Base-by-base conservation (phyloP, 1,140 invertebrate genomes). In the Drosophila obscura region DNA sequence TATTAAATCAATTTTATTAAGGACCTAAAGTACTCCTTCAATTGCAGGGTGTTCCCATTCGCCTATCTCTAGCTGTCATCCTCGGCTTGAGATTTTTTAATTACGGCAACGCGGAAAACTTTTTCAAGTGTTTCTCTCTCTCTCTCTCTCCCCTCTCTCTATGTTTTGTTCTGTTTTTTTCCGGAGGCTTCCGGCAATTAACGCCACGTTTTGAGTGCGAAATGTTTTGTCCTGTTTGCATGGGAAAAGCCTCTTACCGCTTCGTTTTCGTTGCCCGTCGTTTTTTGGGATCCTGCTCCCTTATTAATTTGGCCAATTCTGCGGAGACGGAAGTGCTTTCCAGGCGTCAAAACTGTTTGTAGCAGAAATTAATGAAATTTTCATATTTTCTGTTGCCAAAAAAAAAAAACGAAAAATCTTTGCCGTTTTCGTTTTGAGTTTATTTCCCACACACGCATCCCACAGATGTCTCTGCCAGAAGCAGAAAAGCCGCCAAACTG, bases 241-340 rank as follows among this genome's bases (percentile, higher is more conserved):
- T 19, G 60, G 45, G 57, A 8, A 43, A 46, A 72, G 51, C 45
- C 43, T 11, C 52, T 46, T 11, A 39, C 49, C 28, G 63, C 66
- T 84, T 77, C 73, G 41, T 64, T 1, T 7, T 28, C 6, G 28
- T 6, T 28, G 28, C 28, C 62, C 56, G 61, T 9, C 31, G 31
- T 11, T 19, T 19, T 39, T 39, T 39, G 35, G 35, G 35, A 41
- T 50, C 80, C 57, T 78, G 67, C 52, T 55, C 59, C 57, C 68
- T 72, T 87, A 85, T 87, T 78, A 85, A 85, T 87, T 85, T 87
- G 74, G 60, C 71, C 78, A 85, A 82, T 85, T 85, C 78, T 50
- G 52, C 16, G 19, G 31, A 35, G 78, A 53, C 82, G 82, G 82
- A 87, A 81, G 82, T 73, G 43, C 49, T 59, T 31, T 31, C 31